Percentiles rank a stretch among this genome's conserved stretches.
These are phyloP conservation scores for Illadopsis cleaveri DNA, from an alignment of 2,113 vertebrate genomes.

Conservation along the genomic window DNA sequence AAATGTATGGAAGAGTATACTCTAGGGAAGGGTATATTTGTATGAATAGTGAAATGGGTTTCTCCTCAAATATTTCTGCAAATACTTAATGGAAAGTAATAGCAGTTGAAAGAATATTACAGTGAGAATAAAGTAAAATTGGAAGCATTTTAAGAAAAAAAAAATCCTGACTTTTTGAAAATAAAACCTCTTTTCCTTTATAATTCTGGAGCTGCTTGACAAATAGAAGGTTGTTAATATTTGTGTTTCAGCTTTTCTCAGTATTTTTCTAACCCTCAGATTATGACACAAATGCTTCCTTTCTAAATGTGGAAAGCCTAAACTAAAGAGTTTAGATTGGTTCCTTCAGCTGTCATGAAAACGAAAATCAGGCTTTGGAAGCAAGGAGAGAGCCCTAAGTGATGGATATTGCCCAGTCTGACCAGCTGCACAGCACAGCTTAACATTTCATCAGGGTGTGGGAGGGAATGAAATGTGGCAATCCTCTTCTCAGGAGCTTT, in stretches of 20 bases:
- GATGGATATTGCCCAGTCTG: not conserved
- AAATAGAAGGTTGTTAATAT: not conserved
- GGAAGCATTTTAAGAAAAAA: not conserved
- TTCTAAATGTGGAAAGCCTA: not conserved
- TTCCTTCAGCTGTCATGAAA: not conserved
- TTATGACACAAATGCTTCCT: not conserved
- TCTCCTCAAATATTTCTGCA: not conserved
- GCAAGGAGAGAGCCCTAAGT: not conserved
- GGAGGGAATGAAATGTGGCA: not conserved
- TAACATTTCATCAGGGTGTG: not conserved
- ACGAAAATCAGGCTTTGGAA: not conserved
- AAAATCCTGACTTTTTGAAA: not conserved
- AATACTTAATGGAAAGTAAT: not conserved
- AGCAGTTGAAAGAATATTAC: not conserved
- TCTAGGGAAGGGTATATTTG: not conserved
- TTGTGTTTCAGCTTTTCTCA: not conserved
- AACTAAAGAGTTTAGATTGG: not conserved
- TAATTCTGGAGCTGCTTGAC: not conserved
- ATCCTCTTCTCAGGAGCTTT: not conserved
- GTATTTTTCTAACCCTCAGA: not conserved
- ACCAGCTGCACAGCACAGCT: not conserved
- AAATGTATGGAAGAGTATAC: not conserved
- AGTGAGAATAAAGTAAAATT: not conserved
- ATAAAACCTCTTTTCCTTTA: not conserved
- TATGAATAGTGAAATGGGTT: not conserved